Percentiles rank a stretch among this genome's conserved stretches.
Conservation (phyloP, 2,888 invertebrate species). For the Carcina quercana region DNA sequence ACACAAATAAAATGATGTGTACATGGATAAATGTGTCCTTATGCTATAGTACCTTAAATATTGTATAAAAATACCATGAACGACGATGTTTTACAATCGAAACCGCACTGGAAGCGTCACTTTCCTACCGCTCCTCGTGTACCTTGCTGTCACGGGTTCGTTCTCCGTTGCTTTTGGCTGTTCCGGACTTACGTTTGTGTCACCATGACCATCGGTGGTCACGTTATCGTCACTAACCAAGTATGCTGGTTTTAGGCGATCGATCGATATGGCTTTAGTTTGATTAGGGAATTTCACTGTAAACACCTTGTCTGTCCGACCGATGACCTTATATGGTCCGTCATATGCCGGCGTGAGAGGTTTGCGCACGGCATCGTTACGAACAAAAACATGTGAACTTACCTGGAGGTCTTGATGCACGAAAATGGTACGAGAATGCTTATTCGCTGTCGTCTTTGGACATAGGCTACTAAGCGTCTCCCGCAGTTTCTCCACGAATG, state of each 20-base stretch:
- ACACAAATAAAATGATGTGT: too few relatives aligned
- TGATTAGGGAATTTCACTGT: not conserved
- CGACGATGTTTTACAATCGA: too few relatives aligned
- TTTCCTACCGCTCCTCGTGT: too few relatives aligned
- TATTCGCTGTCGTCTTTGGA: not conserved
- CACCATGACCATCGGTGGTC: too few relatives aligned
- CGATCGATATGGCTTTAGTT: not conserved
- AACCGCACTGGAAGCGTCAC: too few relatives aligned
- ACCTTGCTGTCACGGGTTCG: too few relatives aligned
- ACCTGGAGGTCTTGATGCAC: not conserved
- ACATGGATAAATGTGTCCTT: too few relatives aligned
- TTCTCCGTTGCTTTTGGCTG: too few relatives aligned
- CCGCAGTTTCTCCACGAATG: conserved; percentile 1
- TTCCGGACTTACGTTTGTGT: too few relatives aligned
- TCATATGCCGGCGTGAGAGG: not conserved
- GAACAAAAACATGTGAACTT: not conserved
- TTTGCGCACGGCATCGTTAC: not conserved
- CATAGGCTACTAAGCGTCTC: not conserved
- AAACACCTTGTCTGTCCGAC: not conserved
- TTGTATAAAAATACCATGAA: too few relatives aligned
- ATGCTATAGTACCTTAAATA: too few relatives aligned
- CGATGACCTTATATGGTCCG: not conserved
- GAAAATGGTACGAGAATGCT: not conserved
- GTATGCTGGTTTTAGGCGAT: not conserved
- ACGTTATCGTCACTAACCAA: not conserved